Base-by-base conservation (phyloP, 2,113 vertebrate species). In the Trematomus loennbergii region DNA sequence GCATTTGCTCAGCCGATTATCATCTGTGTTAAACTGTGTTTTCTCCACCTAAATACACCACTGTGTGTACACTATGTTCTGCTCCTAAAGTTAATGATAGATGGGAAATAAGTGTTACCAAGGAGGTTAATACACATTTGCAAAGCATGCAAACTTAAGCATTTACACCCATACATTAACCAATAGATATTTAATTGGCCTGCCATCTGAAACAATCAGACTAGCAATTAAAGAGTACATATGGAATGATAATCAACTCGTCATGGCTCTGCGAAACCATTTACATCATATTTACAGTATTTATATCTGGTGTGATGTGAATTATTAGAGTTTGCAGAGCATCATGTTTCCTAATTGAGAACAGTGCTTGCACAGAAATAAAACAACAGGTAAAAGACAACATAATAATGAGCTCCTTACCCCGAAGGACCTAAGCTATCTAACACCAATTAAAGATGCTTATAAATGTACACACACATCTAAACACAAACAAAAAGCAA, bases 261-360 rank as follows among this genome's bases (percentile, higher is more conserved):
- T 43, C 33, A 49, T 10, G 4, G 8, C 46, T 76, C 22, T 25
- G 12, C 15, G 55, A 53, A 59, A 53, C 13, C 3, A 25, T 43
- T 8, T 1, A 59, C 5, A 60, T 52, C 5, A 13, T 22, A 10
- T 46, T 1, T 46, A 33, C 17, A n/a, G 22, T 25, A 53, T 59
- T 76, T 70, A 54, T 68, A 80, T 68, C 2, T 60, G 46, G 12
- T 18, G 12, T 15, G 52, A 36, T 40, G 58, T 57, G n/a, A 52
- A 65, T 58, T 72, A 49, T 53, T 54, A 20, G n/a, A 36, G 36
- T 66, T 13, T 20, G 16, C 20, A 49, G 63, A 63, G 9, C 40
- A 57, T 20, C 36, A 29, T 36, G 9, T 68, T 72, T 55, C 18
- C 18, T 16, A 33, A 67, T 43, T 43, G 16, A 61, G 40, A 80